These are phyloP conservation scores for Hippocampus comes DNA, from an alignment of 2,113 vertebrate species.

Conservation along the genomic window DNA sequence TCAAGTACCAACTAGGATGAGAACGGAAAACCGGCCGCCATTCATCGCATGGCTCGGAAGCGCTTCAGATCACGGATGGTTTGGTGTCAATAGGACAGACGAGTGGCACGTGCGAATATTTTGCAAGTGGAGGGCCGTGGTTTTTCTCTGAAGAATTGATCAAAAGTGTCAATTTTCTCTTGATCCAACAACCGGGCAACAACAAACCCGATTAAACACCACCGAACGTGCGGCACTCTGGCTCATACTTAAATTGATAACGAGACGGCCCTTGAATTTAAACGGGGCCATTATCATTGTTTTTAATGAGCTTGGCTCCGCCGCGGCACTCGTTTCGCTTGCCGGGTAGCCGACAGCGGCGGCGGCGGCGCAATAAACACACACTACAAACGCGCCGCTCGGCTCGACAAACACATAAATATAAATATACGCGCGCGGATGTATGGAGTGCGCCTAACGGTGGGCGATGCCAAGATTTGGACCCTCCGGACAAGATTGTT, in stretches of 20 bases:
- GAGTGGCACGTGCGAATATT: background rate
- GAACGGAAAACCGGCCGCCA: no score
- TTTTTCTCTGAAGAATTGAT: background rate
- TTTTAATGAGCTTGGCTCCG: constrained; percentile 62
- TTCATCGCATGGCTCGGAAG: no score
- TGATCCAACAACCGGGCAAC: background rate
- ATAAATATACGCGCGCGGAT: constrained; percentile 2
- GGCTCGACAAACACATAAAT: background rate
- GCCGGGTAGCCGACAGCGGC: background rate
- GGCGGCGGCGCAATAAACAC: background rate
- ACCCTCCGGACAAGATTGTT: constrained; percentile 42
- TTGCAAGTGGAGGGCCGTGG: background rate
- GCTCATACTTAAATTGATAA: constrained; percentile 46
- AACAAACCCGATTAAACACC: background rate
- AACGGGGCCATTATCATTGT: constrained; percentile 63
- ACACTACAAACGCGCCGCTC: background rate
- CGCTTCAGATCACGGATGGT: background rate
- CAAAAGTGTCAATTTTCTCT: constrained; percentile 3
- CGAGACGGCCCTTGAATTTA: constrained; percentile 67
- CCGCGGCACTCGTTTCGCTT: constrained; percentile 36
- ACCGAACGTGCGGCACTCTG: background rate
- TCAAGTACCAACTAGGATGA: no score
- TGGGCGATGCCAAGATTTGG: constrained; percentile 44
- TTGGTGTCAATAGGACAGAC: background rate
- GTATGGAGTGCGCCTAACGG: constrained; percentile 25